These are phyloP conservation scores for Dasyurus viverrinus DNA, from an alignment of 2,113 vertebrate species.

Conservation along the genomic window DNA sequence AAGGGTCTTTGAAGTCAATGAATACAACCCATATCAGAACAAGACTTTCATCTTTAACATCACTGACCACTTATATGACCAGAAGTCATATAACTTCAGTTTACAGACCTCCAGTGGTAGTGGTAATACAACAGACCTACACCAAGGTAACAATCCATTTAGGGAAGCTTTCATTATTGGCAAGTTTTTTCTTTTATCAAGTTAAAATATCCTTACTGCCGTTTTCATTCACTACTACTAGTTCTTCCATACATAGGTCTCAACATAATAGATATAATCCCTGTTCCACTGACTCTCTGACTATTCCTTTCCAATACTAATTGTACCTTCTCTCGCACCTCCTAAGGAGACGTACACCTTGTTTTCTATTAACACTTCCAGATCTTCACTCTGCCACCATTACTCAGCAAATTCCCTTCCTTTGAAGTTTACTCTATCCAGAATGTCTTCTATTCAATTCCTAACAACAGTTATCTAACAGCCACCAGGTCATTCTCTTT, in stretches of 20 bases:
- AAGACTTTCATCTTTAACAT: neutral
- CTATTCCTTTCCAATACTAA: neutral
- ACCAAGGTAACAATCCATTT: neutral
- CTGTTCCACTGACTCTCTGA: neutral
- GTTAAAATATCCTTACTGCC: neutral
- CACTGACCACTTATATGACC: neutral
- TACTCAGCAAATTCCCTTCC: neutral
- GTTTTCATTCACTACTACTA: neutral
- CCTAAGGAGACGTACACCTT: neutral
- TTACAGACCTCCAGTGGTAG: neutral
- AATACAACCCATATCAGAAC: neutral
- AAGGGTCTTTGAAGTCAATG: neutral
- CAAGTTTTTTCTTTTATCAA: neutral
- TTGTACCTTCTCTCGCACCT: neutral
- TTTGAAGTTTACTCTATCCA: neutral
- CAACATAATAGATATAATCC: neutral
- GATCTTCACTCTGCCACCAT: neutral
- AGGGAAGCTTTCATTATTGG: neutral
- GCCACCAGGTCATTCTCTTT: no score
- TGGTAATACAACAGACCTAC: neutral
- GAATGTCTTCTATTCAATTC: neutral
- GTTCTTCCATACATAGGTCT: neutral
- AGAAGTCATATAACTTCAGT: neutral
- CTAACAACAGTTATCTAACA: neutral
- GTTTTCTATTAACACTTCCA: neutral